Evolutionary conservation across 2,797 vertebrate species (phyloP).

Genomic region (Anguilla pacifica): DNA sequence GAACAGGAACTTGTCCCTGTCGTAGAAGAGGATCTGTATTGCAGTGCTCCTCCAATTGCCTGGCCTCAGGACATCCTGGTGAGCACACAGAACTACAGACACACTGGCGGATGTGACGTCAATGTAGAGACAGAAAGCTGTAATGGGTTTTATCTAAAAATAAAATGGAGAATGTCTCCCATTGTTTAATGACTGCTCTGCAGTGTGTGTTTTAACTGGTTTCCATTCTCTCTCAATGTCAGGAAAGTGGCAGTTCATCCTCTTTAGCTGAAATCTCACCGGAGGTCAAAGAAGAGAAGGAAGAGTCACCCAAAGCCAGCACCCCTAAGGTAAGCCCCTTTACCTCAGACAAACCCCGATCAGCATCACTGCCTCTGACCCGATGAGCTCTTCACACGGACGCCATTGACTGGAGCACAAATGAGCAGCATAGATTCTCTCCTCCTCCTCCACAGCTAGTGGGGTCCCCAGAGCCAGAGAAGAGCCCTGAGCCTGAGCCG

Average conservation of each 20-base stretch:
- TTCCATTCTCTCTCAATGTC: slow-evolving; percentile 19
- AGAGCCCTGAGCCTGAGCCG: slow-evolving; percentile 59
- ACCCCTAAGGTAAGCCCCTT: slow-evolving; percentile 60
- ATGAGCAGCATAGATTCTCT: not conserved
- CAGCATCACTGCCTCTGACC: not conserved
- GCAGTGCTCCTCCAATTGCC: slow-evolving; percentile 51
- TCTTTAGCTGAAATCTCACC: slow-evolving; percentile 40
- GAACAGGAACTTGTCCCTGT: slow-evolving; percentile 71
- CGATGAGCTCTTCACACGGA: not conserved
- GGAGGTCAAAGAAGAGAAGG: slow-evolving; percentile 54
- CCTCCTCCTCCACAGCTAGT: slow-evolving; percentile 63
- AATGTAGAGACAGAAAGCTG: not conserved
- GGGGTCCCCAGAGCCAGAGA: slow-evolving; percentile 79
- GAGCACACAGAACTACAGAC: slow-evolving; percentile 43
- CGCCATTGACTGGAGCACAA: not conserved
- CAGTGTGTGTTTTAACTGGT: not conserved
- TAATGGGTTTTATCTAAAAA: not conserved
- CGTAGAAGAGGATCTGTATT: slow-evolving; percentile 67
- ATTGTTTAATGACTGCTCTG: not conserved
- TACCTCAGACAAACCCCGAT: not conserved
- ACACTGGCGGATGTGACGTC: slow-evolving; percentile 42
- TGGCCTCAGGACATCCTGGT: slow-evolving; percentile 57
- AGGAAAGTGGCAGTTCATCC: slow-evolving; percentile 43
- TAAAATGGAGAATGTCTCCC: not conserved
- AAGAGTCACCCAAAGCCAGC: slow-evolving; percentile 57